phyloP scores from a whole-genome alignment of 1,140 invertebrate genomes.

The Amphibalanus amphitrite region DNA sequence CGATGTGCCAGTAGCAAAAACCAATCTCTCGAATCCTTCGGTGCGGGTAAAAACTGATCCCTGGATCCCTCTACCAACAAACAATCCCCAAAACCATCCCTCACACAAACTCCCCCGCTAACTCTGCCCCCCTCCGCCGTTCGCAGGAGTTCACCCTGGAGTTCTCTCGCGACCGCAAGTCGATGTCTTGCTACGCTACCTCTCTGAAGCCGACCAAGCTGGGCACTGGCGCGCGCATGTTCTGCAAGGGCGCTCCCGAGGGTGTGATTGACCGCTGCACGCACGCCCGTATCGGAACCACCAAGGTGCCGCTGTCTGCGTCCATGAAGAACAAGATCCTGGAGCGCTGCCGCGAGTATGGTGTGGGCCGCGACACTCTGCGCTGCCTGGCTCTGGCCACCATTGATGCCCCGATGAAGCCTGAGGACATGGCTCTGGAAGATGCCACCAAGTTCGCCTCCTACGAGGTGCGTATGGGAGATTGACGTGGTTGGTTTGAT shows the following conservation, averaged over 20 bases:
- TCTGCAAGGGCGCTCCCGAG: conserved; percentile 96
- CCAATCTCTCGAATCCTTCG: too few relatives aligned
- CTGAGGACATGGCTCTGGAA: conserved; percentile 91
- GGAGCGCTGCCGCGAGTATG: conserved; percentile 82
- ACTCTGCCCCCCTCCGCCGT: not conserved
- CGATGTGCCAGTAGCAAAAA: too few relatives aligned
- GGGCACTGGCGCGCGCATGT: conserved; percentile 84
- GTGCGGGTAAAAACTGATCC: too few relatives aligned
- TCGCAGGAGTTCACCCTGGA: conserved; percentile 88
- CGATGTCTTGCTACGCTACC: conserved; percentile 92
- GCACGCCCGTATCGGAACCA: conserved; percentile 80
- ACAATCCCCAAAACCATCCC: too few relatives aligned
- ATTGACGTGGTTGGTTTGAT: too few relatives aligned
- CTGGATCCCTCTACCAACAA: too few relatives aligned
- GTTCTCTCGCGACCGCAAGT: conserved; percentile 99
- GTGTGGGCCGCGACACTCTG: conserved; percentile 95
- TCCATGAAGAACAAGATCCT: conserved; percentile 84
- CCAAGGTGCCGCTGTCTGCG: conserved; percentile 82
- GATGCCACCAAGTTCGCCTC: conserved; percentile 93
- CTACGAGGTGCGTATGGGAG: conserved; percentile 66
- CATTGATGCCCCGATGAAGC: conserved; percentile 77
- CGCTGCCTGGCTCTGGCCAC: conserved; percentile 94
- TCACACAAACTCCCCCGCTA: too few relatives aligned
- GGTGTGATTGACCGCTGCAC: conserved; percentile 95
- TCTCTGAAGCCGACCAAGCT: conserved; percentile 73